Evolutionary conservation across 2,888 invertebrate genomes (phyloP).

Genomic region (Drosophila antonietae): DNA sequence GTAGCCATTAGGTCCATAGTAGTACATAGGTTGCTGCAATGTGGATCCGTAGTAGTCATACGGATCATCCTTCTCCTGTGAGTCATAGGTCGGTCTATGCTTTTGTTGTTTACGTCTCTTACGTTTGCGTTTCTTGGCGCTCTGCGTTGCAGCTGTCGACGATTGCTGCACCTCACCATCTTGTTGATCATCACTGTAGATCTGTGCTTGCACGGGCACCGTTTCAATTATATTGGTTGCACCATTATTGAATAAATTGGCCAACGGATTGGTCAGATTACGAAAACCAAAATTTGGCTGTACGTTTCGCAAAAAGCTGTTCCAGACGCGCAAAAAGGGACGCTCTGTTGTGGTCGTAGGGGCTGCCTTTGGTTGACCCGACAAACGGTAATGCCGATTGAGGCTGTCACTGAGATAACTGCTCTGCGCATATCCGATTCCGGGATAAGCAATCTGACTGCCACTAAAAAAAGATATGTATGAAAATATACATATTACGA

Average conservation of each 20-base stretch:
- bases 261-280: slow-evolving; percentile 75
- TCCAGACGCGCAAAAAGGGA: slow-evolving; percentile 72
- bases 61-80: slow-evolving; percentile 41
- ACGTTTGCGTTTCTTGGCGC: slow-evolving; percentile 52
- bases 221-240: slow-evolving; percentile 68
- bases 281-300: slow-evolving; percentile 69
- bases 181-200: slow-evolving; percentile 12
- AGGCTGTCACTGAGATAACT: slow-evolving; percentile 31
- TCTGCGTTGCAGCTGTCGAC: slow-evolving; percentile 13
- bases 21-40: slow-evolving; percentile 49
- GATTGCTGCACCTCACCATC: slow-evolving; percentile 11
- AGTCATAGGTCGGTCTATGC: slow-evolving; percentile 41
- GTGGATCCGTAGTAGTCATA: slow-evolving; percentile 42
- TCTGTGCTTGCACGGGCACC: slow-evolving; percentile 39
- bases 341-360: slow-evolving; percentile 57
- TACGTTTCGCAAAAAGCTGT: slow-evolving; percentile 72
- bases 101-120: slow-evolving; percentile 62
- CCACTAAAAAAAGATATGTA: not conserved
- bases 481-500: not conserved
- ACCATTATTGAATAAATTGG: slow-evolving; percentile 72
- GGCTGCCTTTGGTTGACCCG: slow-evolving; percentile 25
- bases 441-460: slow-evolving; percentile 33
- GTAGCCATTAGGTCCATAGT: slow-evolving; percentile 48
- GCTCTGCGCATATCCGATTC: slow-evolving; percentile 32
- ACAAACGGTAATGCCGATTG: slow-evolving; percentile 36